A percentile compares a stretch with the other conserved stretches of the same genome.
Evolutionary conservation across 2,888 invertebrate genomes (phyloP).

Genomic region (Zygaena filipendulae): DNA sequence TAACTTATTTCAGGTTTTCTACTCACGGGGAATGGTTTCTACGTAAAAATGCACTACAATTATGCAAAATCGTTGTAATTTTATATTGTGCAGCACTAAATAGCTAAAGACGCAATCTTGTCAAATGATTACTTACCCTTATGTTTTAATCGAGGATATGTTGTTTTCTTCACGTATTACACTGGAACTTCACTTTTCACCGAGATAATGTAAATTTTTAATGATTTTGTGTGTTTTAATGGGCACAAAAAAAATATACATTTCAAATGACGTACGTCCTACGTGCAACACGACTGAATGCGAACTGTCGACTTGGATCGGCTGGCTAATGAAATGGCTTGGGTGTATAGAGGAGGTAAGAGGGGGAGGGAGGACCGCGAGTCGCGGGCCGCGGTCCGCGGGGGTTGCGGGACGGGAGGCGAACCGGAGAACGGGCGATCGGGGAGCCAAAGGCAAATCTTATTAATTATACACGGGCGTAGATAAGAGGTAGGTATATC

Average conservation of each 20-base stretch:
- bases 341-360: too few species aligned
- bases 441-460: constrained; percentile 46
- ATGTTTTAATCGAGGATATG: constrained; percentile 53
- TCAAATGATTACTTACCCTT: constrained; percentile 60
- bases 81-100: constrained; percentile 16
- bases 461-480: constrained; percentile 20
- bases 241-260: constrained; percentile 64
- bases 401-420: too few species aligned
- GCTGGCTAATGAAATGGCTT: constrained; percentile 27
- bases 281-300: constrained; percentile 65
- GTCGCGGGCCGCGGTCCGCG: constrained; percentile 22
- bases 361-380: constrained; percentile 27
- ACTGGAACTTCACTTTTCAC: constrained; percentile 52
- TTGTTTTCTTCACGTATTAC: constrained; percentile 46
- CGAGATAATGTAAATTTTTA: constrained; percentile 45
- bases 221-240: constrained; percentile 59
- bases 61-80: not conserved
- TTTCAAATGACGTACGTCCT: constrained; percentile 59
- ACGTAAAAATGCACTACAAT: too few species aligned
- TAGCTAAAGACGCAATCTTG: constrained; percentile 61
- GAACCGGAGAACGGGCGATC: constrained; percentile 54
- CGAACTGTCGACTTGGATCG: constrained; percentile 65
- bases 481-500: too few species aligned
- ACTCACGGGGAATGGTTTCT: not conserved
- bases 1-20: constrained; percentile 8